Conservation (phyloP, 2,113 vertebrate genomes). For the Neopipo cinnamomea region DNA sequence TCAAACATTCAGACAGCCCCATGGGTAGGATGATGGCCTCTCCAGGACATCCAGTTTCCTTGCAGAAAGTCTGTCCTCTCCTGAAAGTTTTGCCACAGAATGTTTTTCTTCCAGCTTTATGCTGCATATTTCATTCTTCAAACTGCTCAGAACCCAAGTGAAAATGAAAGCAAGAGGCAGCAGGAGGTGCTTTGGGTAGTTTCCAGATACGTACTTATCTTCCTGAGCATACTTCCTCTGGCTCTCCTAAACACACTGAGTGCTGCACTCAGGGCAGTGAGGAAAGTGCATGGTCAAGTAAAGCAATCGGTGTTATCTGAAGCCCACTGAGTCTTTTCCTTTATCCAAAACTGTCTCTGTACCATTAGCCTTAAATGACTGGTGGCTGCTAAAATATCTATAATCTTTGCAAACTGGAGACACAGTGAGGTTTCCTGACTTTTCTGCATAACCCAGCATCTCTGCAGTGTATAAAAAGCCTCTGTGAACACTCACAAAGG, state of each 20-base stretch:
- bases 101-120: background rate
- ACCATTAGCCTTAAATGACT: background rate
- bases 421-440: background rate
- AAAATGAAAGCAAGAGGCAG: background rate
- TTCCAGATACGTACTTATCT: background rate
- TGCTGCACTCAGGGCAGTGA: background rate
- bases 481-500: slow-evolving; percentile 55
- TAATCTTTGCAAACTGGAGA: background rate
- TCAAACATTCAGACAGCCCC: background rate
- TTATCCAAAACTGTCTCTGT: background rate
- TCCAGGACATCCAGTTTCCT: background rate
- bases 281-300: background rate
- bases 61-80: background rate
- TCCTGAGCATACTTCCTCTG: background rate
- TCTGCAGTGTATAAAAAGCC: slow-evolving; percentile 53
- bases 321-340: background rate
- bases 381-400: background rate
- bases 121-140: background rate
- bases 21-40: background rate
- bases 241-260: background rate
- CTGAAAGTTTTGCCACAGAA: background rate
- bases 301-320: background rate
- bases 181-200: background rate
- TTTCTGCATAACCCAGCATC: background rate
- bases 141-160: background rate